These are phyloP conservation scores for Pemphigus obesinymphae DNA, from an alignment of 1,140 invertebrate species.

Conservation along the genomic window DNA sequence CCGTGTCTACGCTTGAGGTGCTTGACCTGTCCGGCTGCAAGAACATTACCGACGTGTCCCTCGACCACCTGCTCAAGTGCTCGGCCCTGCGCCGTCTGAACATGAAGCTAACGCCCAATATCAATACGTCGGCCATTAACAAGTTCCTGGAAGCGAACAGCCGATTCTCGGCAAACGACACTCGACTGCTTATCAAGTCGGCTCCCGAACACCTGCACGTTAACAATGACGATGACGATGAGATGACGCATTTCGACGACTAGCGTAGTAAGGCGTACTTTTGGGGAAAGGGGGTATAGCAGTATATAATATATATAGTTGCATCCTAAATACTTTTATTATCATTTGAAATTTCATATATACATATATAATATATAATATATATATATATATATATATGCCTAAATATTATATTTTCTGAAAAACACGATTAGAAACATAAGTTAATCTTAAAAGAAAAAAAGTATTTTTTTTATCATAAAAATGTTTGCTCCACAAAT, in stretches of 20 bases:
- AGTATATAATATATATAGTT: too few relatives aligned
- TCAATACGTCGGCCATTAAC: constrained; percentile 70
- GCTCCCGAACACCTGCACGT: too few relatives aligned
- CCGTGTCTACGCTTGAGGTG: constrained; percentile 57
- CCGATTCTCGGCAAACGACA: neutral
- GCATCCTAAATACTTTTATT: too few relatives aligned
- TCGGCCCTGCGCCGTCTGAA: constrained; percentile 63
- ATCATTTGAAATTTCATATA: too few relatives aligned
- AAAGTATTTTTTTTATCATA: too few relatives aligned
- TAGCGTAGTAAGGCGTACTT: neutral
- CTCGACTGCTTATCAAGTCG: constrained; percentile 5
- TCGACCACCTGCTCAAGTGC: constrained; percentile 71
- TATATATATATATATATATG: too few relatives aligned
- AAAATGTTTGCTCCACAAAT: too few relatives aligned
- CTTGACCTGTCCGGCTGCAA: constrained; percentile 77
- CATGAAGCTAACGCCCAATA: constrained; percentile 68
- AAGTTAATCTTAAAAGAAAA: too few relatives aligned
- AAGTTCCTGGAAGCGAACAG: constrained; percentile 59
- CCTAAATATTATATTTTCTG: too few relatives aligned
- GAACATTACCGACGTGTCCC: constrained; percentile 71
- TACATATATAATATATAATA: too few relatives aligned
- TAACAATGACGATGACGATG: neutral
- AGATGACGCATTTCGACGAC: neutral
- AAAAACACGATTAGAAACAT: too few relatives aligned
- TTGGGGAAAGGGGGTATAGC: too few relatives aligned